Base-by-base conservation (phyloP, 2,888 invertebrate species). In the Heliconius charithonia region DNA sequence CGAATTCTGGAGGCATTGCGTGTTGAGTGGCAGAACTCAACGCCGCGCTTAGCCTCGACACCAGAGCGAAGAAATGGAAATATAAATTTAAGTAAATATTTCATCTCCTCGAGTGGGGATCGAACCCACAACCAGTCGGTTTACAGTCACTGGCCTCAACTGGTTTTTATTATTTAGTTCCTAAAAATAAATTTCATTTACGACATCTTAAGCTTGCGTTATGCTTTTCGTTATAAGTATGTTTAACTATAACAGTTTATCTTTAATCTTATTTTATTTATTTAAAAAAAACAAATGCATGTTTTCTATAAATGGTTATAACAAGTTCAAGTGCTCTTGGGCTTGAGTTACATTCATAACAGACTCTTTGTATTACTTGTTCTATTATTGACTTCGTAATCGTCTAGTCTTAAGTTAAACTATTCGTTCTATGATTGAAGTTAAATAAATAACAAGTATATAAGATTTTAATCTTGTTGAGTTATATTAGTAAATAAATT, bases 271-370 rank as follows among this genome's bases (percentile, higher is more conserved):
- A 16, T 6, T 29, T 25, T 63, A n/a, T 63, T 70, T 45, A 13
- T 66, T 16, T 1, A 56, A 25, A 29, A 37, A 70, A 71, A 75
- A 25, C 22, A 3, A 25, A n/a, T 63, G 63, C 70, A 73, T 65
- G 74, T 80, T 78, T 73, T 76, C 62, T 75, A 69, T 75, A 75
- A 73, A 72, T 56, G 71, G 56, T 6, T 25, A 37, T n/a, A 29
- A 72, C 32, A 56, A 72, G 56, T 72, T 72, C 32, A 72, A 72
- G 56, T 32, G 67, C 56, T 56, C 12, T 32, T 32, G 19, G 51
- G 59, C 65, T 67, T 25, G 51, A 72, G 66, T 81, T 75, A 62
- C 77, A 77, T 32, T 70, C 70, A 76, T 75, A 79, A 79, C 72
- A 77, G 71, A 76, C 59, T 79, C 69, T 76, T 56, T 73, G 56